Conservation (phyloP, 2,797 vertebrate species). For the Arrhamphus sclerolepis region DNA sequence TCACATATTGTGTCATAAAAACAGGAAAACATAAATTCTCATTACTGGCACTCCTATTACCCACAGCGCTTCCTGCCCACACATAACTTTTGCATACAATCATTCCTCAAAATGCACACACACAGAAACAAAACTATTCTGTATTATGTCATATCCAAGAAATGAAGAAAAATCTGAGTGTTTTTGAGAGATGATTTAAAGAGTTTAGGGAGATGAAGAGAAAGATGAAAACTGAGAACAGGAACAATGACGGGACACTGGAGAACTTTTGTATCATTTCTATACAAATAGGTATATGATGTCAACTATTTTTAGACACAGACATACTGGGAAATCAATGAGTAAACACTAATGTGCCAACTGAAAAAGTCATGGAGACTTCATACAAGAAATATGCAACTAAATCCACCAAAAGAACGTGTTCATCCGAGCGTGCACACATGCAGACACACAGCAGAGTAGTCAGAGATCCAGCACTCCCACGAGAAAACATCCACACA, state of each 20-base stretch:
- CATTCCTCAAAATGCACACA: conserved; percentile 14
- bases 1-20: conserved; percentile 20
- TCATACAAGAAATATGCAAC: too few relatives aligned
- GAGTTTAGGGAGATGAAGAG: conserved; percentile 23
- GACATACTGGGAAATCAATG: too few relatives aligned
- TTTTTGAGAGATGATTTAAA: conserved; percentile 7
- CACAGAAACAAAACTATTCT: conserved; percentile 11
- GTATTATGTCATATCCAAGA: conserved; percentile 8
- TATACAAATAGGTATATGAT: too few relatives aligned
- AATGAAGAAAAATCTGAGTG: conserved; percentile 5
- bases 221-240: conserved; percentile 21
- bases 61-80: conserved; percentile 12
- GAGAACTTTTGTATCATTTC: conserved; percentile 35
- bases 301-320: too few relatives aligned
- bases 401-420: too few relatives aligned
- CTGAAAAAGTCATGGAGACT: too few relatives aligned
- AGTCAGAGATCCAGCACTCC: background rate
- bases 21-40: conserved; percentile 34
- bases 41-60: conserved; percentile 13
- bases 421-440: too few relatives aligned
- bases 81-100: conserved; percentile 6
- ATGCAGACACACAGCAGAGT: conserved; percentile 3
- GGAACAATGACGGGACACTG: conserved; percentile 32
- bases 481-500: background rate
- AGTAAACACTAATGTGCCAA: too few relatives aligned